Evolutionary conservation across 2,888 invertebrate species (phyloP), one percentile per base, ranked within the genome.

Genomic region (Limnephilus marmoratus): DNA sequence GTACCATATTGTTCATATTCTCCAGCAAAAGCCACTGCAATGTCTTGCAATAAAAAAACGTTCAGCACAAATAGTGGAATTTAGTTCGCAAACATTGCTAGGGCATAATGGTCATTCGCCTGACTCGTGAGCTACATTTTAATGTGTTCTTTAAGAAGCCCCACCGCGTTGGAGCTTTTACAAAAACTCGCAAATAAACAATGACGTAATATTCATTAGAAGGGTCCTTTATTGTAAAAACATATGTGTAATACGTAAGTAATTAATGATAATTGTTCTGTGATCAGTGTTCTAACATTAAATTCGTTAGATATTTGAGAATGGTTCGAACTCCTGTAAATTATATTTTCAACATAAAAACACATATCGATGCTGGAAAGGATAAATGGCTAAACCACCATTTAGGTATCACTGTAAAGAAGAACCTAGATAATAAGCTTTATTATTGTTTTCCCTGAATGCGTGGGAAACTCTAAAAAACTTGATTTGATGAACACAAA

Each of bases 91-190:
- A 85, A 90, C 91, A 89, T 49, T 85, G 90, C 90, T 41, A 29
- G 90, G 83, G 90, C 85, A 86, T 92, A 90, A 90, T 92, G 92
- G 92, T 92, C 92, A 92, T 92, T 92, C 90, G 85, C 90, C 49
- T 80, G 81, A 87, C 82, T 87, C 92, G 92, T 92, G 92, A 92
- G 86, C 88, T 29, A 92, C 92, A 92, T 92, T 90, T 90, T 92
- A 92, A 92, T 92, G 90, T 90, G 86, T 82, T 85, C 80, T 37
- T 92, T 90, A 90, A 92, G 81, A 68, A 68, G 53, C 37, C 31
- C 37, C 45, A 29, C 49, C 18, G 29, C 29, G n/a, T 9, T 34
- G 53, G 53, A 87, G 18, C 29, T 24, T n/a, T 80, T 34, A 80
- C 34, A 89, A 86, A 29, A 45, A 45, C 49, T 29, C n/a, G 11